These are phyloP conservation scores for Ianthella basta DNA, from an alignment of 37 sponge, comb jelly and placozoan genomes.

Conservation along the genomic window DNA sequence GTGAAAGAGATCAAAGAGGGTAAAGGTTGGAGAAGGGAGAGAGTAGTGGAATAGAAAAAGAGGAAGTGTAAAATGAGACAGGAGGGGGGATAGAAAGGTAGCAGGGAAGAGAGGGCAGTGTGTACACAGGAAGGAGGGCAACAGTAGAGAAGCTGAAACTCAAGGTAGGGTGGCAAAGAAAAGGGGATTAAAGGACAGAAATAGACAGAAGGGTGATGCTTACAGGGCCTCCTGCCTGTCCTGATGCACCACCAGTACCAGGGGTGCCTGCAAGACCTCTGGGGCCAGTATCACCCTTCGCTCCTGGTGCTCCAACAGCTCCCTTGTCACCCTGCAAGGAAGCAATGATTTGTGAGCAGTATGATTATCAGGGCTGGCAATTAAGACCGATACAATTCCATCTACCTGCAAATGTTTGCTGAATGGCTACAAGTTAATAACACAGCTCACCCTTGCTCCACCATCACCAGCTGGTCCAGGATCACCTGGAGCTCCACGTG, in stretches of 20 bases:
- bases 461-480: conserved; percentile 42
- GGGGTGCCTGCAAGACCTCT: background rate
- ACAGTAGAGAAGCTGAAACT: conserved; percentile 5
- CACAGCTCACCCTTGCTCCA: background rate
- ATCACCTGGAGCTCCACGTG: conserved; percentile 32
- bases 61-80: no score
- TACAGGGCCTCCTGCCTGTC: conserved; percentile 30
- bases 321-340: conserved; percentile 35
- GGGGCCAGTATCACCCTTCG: conserved; percentile 42
- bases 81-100: background rate
- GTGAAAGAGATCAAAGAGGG: background rate
- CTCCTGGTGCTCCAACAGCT: conserved; percentile 42
- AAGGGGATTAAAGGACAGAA: conserved; percentile 20
- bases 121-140: conserved; percentile 15
- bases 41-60: no score
- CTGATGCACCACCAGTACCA: conserved; percentile 24
- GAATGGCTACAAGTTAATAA: background rate
- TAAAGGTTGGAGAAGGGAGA: no score
- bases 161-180: conserved; percentile 6
- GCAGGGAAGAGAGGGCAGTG: background rate
- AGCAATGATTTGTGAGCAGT: no score
- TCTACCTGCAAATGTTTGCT: background rate
- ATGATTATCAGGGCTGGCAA: no score
- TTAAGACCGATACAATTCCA: no score
- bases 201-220: conserved; percentile 6